Evolutionary conservation across 2,797 vertebrate species (phyloP).

Genomic region (Enteromius anoplus): DNA sequence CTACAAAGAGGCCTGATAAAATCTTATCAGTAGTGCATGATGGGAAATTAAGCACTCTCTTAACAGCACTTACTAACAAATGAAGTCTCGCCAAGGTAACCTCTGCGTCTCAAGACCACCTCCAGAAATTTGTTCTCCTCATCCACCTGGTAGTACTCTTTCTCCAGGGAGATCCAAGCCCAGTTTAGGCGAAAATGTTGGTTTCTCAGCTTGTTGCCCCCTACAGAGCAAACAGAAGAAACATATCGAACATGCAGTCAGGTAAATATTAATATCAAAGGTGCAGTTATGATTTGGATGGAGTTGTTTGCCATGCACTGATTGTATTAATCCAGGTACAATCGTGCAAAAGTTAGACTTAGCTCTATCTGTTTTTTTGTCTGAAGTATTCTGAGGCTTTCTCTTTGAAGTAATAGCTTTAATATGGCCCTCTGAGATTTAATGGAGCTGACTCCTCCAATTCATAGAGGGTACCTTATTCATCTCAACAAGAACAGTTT

Average conservation of each 20-base stretch:
- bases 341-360: not conserved
- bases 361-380: not conserved
- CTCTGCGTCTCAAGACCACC: conserved; percentile 87
- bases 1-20: not conserved
- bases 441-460: conserved; percentile 8
- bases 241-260: not conserved
- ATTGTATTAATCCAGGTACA: not conserved
- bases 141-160: conserved; percentile 86
- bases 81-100: conserved; percentile 93
- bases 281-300: conserved; percentile 15
- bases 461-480: conserved; percentile 22
- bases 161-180: conserved; percentile 97
- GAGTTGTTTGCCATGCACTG: not conserved
- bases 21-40: not conserved
- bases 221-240: conserved; percentile 70
- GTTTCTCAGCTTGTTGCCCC: conserved; percentile 89
- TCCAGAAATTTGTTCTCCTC: conserved; percentile 90
- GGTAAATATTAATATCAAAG: not conserved
- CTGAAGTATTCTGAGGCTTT: not conserved
- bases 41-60: not conserved
- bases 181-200: conserved; percentile 91
- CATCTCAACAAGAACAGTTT: conserved; percentile 28
- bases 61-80: conserved; percentile 87
- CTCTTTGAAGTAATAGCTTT: conserved; percentile 39
- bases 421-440: conserved; percentile 36